Percentiles rank a stretch among this genome's conserved stretches.
Conservation (phyloP, 2,113 vertebrate species). For the Isichthys henryi region DNA sequence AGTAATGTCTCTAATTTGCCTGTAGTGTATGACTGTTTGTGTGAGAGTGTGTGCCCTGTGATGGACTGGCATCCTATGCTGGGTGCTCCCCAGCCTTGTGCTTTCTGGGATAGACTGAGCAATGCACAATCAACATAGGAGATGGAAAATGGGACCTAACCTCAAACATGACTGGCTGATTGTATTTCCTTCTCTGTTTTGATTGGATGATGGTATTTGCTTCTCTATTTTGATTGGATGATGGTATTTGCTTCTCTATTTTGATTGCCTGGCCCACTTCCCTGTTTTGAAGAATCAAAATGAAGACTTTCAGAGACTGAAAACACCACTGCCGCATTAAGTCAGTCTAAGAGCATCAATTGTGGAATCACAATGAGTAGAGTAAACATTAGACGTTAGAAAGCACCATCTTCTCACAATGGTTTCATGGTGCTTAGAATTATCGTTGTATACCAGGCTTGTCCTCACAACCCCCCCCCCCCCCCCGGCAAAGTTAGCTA, state of each 20-base stretch:
- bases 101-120: not conserved
- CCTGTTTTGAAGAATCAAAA: not conserved
- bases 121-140: not conserved
- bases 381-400: not conserved
- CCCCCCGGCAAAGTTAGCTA: not conserved
- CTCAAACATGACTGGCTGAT: not conserved
- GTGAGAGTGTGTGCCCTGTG: not conserved
- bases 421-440: not conserved
- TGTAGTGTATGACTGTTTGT: not conserved
- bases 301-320: not conserved
- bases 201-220: not conserved
- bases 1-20: not conserved
- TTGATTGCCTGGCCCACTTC: not conserved
- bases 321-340: not conserved
- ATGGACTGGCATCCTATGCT: not conserved
- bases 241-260: not conserved
- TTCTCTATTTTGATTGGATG: not conserved
- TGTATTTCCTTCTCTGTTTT: not conserved
- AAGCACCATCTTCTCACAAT: not conserved
- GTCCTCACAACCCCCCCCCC: not conserved
- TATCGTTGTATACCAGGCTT: not conserved
- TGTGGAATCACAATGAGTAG: not conserved
- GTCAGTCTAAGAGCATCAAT: not conserved
- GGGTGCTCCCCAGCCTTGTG: not conserved
- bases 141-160: not conserved